These are phyloP conservation scores for Automeris io DNA, from an alignment of 2,888 invertebrate species.

Conservation along the genomic window DNA sequence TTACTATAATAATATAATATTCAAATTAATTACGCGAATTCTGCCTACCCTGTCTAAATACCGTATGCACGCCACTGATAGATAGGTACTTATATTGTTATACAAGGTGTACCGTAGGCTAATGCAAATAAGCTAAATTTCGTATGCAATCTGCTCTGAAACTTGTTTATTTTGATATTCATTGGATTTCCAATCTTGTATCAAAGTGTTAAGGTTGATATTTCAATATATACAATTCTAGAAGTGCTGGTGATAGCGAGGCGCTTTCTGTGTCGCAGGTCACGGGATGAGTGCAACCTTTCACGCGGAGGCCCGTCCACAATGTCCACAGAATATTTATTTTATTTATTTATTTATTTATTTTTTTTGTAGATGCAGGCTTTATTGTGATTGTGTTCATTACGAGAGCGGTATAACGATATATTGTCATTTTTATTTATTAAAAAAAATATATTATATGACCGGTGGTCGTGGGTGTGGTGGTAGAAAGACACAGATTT, in stretches of 20 bases:
- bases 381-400: too few relatives aligned
- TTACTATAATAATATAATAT: too few relatives aligned
- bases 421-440: too few relatives aligned
- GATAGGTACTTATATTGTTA: background rate
- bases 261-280: conserved; percentile 58
- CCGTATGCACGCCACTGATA: too few relatives aligned
- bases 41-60: too few relatives aligned
- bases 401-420: too few relatives aligned
- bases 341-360: too few relatives aligned
- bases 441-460: too few relatives aligned
- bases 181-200: conserved; percentile 11
- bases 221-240: conserved; percentile 20
- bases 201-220: conserved; percentile 20
- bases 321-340: conserved; percentile 26
- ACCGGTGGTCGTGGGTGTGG: too few relatives aligned
- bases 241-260: conserved; percentile 34
- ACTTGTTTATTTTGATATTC: background rate
- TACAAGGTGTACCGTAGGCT: background rate
- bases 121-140: conserved; percentile 2
- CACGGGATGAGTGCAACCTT: conserved; percentile 75
- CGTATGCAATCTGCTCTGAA: conserved; percentile 2
- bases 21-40: too few relatives aligned
- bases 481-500: too few relatives aligned
- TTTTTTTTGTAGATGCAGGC: too few relatives aligned
- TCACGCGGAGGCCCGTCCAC: conserved; percentile 61